These are phyloP conservation scores for Eriosoma lanigerum DNA, from an alignment of 1,140 invertebrate species.

Conservation along the genomic window DNA sequence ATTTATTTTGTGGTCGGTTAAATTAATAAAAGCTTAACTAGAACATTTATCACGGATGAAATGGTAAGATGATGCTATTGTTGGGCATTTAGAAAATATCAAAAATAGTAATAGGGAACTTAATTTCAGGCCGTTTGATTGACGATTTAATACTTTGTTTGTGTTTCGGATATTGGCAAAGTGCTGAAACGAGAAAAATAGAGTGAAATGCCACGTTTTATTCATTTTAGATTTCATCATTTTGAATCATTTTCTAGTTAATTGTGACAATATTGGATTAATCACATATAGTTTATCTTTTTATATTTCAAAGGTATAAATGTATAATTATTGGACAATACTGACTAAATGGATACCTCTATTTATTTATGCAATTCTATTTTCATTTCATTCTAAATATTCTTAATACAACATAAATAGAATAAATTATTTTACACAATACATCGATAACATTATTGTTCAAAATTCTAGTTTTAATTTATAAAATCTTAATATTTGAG, in stretches of 20 bases:
- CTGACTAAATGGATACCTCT: too few species aligned
- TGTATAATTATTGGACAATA: too few species aligned
- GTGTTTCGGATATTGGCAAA: background rate
- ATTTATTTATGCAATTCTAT: too few species aligned
- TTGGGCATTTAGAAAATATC: background rate
- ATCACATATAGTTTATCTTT: too few species aligned
- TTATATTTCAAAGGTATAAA: too few species aligned
- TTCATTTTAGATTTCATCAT: background rate
- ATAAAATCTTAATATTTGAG: too few species aligned
- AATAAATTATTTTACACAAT: too few species aligned
- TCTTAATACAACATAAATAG: too few species aligned
- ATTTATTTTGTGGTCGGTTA: background rate
- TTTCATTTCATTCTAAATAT: too few species aligned
- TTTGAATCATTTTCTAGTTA: background rate
- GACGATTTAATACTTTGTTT: background rate
- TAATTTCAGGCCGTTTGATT: conserved; percentile 6
- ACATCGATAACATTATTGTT: too few species aligned
- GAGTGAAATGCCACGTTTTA: conserved; percentile 18
- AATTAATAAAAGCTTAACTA: background rate
- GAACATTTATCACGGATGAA: background rate
- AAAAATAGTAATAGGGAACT: background rate
- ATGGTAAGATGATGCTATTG: background rate
- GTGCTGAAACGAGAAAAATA: background rate
- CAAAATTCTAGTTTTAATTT: too few species aligned
- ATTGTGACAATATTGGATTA: background rate